Conservation (phyloP, 1,140 invertebrate genomes). For the Drosophila novamexicana region DNA sequence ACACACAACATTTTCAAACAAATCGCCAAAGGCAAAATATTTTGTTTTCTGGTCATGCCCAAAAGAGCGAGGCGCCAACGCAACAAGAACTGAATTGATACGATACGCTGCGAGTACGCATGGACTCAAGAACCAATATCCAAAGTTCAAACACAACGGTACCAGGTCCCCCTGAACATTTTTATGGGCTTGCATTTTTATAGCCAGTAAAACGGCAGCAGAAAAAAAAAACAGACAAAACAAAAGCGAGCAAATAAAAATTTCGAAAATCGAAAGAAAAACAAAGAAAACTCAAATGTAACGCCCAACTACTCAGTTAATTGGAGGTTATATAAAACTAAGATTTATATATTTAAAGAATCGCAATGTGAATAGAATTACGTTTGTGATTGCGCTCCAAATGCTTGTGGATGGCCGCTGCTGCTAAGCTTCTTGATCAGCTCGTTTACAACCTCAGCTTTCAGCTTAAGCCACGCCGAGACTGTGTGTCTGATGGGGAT, state of each 20-base stretch:
- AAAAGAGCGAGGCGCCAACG: slow-evolving; percentile 68
- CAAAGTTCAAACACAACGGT: not conserved
- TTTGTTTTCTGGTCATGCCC: slow-evolving; percentile 76
- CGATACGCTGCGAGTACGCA: slow-evolving; percentile 17
- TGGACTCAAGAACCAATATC: slow-evolving; percentile 26
- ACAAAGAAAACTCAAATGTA: slow-evolving; percentile 7
- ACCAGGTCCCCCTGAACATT: slow-evolving; percentile 30
- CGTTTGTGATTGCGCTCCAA: no score
- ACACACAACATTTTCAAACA: slow-evolving; percentile 27
- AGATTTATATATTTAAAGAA: no score
- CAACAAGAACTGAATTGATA: slow-evolving; percentile 24
- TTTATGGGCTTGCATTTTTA: slow-evolving; percentile 72
- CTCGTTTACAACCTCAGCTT: no score
- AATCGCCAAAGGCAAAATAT: slow-evolving; percentile 70
- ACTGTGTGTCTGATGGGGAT: no score
- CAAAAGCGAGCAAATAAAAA: slow-evolving; percentile 16
- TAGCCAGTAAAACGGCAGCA: slow-evolving; percentile 56
- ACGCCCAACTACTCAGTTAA: slow-evolving; percentile 24
- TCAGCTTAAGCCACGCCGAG: no score
- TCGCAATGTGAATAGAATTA: no score
- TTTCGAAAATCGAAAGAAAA: slow-evolving; percentile 18
- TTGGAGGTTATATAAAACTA: no score
- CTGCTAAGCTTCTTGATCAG: no score
- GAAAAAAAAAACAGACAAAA: slow-evolving; percentile 25
- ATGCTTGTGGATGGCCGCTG: no score